Evolutionary conservation across 2,113 vertebrate genomes (phyloP).

Genomic region (Scomber scombrus): DNA sequence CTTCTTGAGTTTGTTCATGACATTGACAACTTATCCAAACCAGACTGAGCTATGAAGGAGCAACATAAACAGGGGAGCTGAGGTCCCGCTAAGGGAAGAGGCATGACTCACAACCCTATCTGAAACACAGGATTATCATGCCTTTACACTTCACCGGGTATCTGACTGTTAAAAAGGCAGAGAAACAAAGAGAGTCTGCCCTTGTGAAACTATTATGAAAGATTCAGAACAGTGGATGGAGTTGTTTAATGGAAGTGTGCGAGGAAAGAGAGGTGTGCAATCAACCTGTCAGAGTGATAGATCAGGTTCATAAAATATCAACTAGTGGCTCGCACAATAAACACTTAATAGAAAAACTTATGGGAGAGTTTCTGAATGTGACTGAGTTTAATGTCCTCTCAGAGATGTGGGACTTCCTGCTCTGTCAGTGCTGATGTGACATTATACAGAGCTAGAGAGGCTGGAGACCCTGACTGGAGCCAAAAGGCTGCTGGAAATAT

Average conservation of each 20-base stretch:
- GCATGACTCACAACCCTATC: conserved; percentile 59
- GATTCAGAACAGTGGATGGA: not conserved
- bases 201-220: conserved; percentile 50
- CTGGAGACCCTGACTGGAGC: not conserved
- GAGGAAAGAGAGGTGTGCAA: not conserved
- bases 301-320: conserved; percentile 24
- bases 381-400: conserved; percentile 24
- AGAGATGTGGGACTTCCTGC: conserved; percentile 54
- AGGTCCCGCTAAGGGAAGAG: conserved; percentile 31
- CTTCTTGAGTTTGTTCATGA: conserved; percentile 43
- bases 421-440: conserved; percentile 48
- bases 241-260: conserved; percentile 11
- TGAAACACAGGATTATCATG: conserved; percentile 71
- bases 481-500: not conserved
- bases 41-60: conserved; percentile 31
- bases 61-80: conserved; percentile 56
- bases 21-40: conserved; percentile 45
- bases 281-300: conserved; percentile 12
- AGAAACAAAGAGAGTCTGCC: conserved; percentile 43
- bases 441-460: conserved; percentile 46
- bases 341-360: too few species aligned
- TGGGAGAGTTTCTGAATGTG: conserved; percentile 13
- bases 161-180: conserved; percentile 38
- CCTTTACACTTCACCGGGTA: conserved; percentile 67
- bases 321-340: not conserved